Evolutionary conservation across 2,797 vertebrate genomes (phyloP).

Genomic region (Anniella stebbinsi): DNA sequence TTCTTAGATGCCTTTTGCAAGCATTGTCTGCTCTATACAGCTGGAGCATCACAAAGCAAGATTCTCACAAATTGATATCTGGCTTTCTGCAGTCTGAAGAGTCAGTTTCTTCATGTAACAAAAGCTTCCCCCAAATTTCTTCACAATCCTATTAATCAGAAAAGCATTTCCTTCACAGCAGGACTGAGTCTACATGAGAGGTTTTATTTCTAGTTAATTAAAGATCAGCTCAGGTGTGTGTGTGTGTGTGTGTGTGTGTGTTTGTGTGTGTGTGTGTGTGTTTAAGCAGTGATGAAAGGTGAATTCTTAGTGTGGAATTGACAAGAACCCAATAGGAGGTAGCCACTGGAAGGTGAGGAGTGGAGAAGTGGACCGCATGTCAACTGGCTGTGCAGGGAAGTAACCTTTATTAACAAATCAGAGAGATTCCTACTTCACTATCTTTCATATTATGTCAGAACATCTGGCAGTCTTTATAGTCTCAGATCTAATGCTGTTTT

Average conservation of each 20-base stretch:
- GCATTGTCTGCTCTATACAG: background rate
- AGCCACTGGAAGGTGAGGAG: slow-evolving; percentile 16
- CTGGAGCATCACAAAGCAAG: slow-evolving; percentile 2
- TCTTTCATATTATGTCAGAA: slow-evolving; percentile 39
- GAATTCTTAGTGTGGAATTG: slow-evolving; percentile 9
- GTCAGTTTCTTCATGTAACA: background rate
- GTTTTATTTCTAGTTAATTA: slow-evolving; percentile 34
- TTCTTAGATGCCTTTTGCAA: slow-evolving; percentile 23
- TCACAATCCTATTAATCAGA: slow-evolving; percentile 34
- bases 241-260: too few relatives aligned
- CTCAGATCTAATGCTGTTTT: slow-evolving; percentile 45
- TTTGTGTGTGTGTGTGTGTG: too few relatives aligned
- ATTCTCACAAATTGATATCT: background rate
- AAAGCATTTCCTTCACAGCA: slow-evolving; percentile 26
- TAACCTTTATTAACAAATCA: slow-evolving; percentile 43
- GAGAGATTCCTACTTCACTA: slow-evolving; percentile 45
- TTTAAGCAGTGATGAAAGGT: slow-evolving; percentile 22
- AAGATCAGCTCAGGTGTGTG: background rate
- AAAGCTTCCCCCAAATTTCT: slow-evolving; percentile 17
- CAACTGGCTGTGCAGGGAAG: slow-evolving; percentile 5
- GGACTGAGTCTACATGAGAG: slow-evolving; percentile 1
- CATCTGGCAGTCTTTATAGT: slow-evolving; percentile 44
- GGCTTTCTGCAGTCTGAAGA: background rate
- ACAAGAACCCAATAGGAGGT: slow-evolving; percentile 14
- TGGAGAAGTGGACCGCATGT: background rate